Evolutionary conservation across 2,113 vertebrate species (phyloP).

Genomic region (human (Homo sapiens)): GRCh38 chr5:79939501-79940000

Average conservation of each 20-base stretch:
- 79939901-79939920: not conserved
- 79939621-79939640: not conserved
- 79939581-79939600: conserved; percentile 64
- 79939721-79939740: no score
- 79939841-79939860: not conserved
- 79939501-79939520: not conserved
- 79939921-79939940: no score
- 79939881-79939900: no score
- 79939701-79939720: not conserved
- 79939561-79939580: conserved; percentile 19
- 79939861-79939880: not conserved
- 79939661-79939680: not conserved
- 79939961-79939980: no score
- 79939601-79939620: not conserved
- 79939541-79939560: conserved; percentile 63
- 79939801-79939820: not conserved
- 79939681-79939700: not conserved
- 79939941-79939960: no score
- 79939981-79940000: no score
- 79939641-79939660: not conserved
- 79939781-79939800: not conserved
- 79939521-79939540: not conserved
- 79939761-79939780: not conserved
- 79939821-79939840: not conserved
- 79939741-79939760: not conserved